Percentiles rank a stretch among this genome's conserved stretches.
Evolutionary conservation across 92 coral and sea anemone species (phyloP).

Genomic region (Pocillopora meandrina): DNA sequence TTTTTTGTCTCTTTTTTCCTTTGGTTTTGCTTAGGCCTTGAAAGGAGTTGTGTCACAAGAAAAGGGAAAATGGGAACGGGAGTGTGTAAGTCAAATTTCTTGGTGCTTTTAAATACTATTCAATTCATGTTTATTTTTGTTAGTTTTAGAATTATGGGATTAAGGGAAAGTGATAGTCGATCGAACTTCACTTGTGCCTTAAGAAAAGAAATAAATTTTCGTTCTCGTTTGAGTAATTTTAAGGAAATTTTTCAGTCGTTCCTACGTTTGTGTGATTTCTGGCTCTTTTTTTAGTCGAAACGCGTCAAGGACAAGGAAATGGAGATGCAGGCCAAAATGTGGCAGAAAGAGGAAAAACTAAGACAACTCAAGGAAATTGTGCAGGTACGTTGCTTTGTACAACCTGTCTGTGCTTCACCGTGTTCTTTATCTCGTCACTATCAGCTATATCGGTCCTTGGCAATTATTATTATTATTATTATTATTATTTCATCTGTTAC

Average conservation of each 20-base stretch:
- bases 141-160: background rate
- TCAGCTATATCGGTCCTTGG: too few species aligned
- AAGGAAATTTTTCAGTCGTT: background rate
- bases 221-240: background rate
- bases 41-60: conserved; percentile 95
- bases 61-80: conserved; percentile 96
- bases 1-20: background rate
- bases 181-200: background rate
- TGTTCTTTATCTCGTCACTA: background rate
- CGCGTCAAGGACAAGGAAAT: conserved; percentile 93
- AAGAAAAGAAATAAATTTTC: background rate
- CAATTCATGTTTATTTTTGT: background rate
- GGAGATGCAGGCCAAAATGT: conserved; percentile 93
- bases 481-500: too few species aligned
- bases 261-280: background rate
- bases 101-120: background rate
- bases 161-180: too few species aligned
- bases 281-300: conserved; percentile 64
- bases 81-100: conserved; percentile 76
- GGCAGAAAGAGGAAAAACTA: conserved; percentile 94
- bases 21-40: conserved; percentile 64
- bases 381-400: conserved; percentile 47
- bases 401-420: background rate
- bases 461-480: too few species aligned
- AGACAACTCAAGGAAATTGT: conserved; percentile 95